A percentile compares a stretch with the other conserved stretches of the same genome.
phyloP scores from a whole-genome alignment of 2,113 vertebrate species.

The Rhinoderma darwinii region DNA sequence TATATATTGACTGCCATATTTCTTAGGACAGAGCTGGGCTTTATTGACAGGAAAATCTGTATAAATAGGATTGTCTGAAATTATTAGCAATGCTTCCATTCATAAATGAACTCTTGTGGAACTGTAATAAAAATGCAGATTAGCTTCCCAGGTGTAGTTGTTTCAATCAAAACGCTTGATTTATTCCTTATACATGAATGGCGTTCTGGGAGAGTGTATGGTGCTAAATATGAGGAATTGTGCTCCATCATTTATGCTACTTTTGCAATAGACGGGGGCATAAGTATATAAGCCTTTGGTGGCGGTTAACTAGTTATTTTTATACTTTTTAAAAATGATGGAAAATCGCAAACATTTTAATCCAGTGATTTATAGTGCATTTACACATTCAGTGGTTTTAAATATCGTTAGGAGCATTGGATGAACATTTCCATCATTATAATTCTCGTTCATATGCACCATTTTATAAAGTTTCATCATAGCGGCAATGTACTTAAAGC shows the following conservation, averaged over 20 bases:
- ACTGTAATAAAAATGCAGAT: slow-evolving; percentile 46
- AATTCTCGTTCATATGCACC: too few relatives aligned
- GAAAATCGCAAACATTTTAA: too few relatives aligned
- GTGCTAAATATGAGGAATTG: background rate
- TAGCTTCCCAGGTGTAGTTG: slow-evolving; percentile 1
- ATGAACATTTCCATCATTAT: too few relatives aligned
- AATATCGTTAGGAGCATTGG: too few relatives aligned
- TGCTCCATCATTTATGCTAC: background rate
- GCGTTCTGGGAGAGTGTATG: background rate
- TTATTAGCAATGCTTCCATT: slow-evolving; percentile 21
- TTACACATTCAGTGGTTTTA: too few relatives aligned
- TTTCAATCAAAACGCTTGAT: slow-evolving; percentile 29
- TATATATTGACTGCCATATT: background rate
- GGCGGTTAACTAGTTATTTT: too few relatives aligned
- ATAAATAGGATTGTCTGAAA: slow-evolving; percentile 22
- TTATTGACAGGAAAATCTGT: slow-evolving; percentile 7
- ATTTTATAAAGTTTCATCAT: too few relatives aligned
- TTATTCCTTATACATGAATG: background rate
- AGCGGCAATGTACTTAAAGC: too few relatives aligned
- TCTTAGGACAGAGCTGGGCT: background rate
- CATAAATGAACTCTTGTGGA: slow-evolving; percentile 39
- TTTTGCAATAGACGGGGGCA: too few relatives aligned
- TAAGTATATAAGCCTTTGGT: too few relatives aligned
- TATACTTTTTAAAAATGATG: too few relatives aligned
- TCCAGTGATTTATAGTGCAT: too few relatives aligned